Evolutionary conservation across 2,888 invertebrate species (phyloP).

Genomic region (Lasius platythorax): DNA sequence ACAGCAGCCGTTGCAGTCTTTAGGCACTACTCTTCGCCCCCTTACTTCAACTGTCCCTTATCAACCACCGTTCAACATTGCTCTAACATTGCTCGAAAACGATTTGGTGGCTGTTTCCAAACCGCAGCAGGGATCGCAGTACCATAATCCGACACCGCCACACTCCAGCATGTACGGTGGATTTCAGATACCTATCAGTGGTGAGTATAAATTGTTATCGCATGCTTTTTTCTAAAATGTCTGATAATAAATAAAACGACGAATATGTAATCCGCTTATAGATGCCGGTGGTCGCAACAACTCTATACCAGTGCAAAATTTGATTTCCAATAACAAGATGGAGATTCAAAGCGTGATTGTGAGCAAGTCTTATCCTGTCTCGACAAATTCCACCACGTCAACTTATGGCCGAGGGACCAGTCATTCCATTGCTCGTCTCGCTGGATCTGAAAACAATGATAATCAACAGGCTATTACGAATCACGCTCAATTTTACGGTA

Average conservation of each 20-base stretch:
- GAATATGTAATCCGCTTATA: constrained; percentile 62
- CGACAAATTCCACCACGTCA: constrained; percentile 81
- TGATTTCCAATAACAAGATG: constrained; percentile 80
- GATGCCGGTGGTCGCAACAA: constrained; percentile 80
- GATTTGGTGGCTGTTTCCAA: constrained; percentile 84
- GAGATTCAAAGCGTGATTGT: constrained; percentile 88
- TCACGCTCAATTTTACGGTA: constrained; percentile 83
- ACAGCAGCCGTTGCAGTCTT: constrained; percentile 83
- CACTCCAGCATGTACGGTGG: constrained; percentile 83
- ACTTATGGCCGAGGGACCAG: constrained; percentile 80
- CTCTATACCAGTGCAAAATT: constrained; percentile 79
- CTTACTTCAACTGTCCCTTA: constrained; percentile 80
- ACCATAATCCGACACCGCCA: constrained; percentile 78
- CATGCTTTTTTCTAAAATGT: neutral
- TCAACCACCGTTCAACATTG: constrained; percentile 80
- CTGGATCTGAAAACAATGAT: constrained; percentile 81
- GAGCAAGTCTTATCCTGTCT: constrained; percentile 85
- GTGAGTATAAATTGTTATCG: constrained; percentile 73
- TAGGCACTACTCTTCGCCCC: constrained; percentile 82
- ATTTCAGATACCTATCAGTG: constrained; percentile 86
- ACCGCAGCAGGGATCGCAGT: constrained; percentile 83
- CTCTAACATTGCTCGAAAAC: constrained; percentile 83
- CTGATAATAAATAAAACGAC: neutral
- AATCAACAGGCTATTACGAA: constrained; percentile 75
- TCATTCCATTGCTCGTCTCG: constrained; percentile 82